Evolutionary conservation across 2,113 vertebrate genomes (phyloP).

Genomic region (Zeus faber): DNA sequence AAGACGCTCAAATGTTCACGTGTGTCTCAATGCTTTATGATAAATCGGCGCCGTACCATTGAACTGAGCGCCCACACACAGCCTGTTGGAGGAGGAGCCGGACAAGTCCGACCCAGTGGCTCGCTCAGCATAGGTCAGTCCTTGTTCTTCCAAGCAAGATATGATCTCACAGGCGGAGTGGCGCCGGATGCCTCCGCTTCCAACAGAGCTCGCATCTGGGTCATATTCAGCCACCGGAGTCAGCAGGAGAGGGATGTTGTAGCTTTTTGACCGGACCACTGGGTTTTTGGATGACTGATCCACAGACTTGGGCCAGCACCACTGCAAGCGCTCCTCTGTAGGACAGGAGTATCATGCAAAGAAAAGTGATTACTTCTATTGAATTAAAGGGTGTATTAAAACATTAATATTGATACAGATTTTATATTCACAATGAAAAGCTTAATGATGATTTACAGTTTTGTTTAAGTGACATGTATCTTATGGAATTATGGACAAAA

Average conservation of each 20-base stretch:
- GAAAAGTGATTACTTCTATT: too few relatives aligned
- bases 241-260: constrained; percentile 90
- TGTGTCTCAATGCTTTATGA: neutral
- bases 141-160: constrained; percentile 85
- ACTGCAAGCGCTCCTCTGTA: constrained; percentile 86
- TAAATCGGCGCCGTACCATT: constrained; percentile 47
- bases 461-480: too few relatives aligned
- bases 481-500: too few relatives aligned
- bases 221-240: constrained; percentile 94
- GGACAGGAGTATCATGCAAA: too few relatives aligned
- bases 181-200: constrained; percentile 80
- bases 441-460: too few relatives aligned
- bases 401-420: too few relatives aligned
- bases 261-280: constrained; percentile 92
- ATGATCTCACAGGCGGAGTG: constrained; percentile 95
- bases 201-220: constrained; percentile 75
- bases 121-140: constrained; percentile 58
- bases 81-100: constrained; percentile 56
- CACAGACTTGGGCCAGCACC: constrained; percentile 80
- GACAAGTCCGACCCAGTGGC: constrained; percentile 53
- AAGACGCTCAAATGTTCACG: too few relatives aligned
- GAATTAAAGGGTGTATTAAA: too few relatives aligned
- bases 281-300: constrained; percentile 86
- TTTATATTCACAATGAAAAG: too few relatives aligned
- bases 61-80: constrained; percentile 63